These are phyloP conservation scores for Rhagonycha fulva DNA, from an alignment of 2,888 invertebrate species.

Conservation along the genomic window DNA sequence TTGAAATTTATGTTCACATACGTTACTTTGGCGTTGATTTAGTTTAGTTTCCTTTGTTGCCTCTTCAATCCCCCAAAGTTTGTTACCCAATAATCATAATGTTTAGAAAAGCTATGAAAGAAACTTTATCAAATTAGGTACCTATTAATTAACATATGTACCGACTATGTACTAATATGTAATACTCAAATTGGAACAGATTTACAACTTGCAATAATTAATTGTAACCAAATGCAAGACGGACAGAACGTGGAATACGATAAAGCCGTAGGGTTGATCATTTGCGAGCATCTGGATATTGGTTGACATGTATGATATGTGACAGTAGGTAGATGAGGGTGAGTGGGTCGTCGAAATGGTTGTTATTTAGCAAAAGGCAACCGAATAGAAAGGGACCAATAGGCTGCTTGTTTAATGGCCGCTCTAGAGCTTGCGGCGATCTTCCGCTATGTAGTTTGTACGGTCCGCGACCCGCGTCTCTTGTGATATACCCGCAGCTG, in stretches of 20 bases:
- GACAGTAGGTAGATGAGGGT: constrained; percentile 37
- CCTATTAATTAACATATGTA: background rate
- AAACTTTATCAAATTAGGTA: background rate
- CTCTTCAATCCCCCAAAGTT: background rate
- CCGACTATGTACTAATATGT: background rate
- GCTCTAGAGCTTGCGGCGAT: constrained; percentile 53
- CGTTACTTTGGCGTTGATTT: background rate
- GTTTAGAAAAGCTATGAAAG: background rate
- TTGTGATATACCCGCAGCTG: constrained; percentile 42
- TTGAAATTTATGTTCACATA: constrained; percentile 1
- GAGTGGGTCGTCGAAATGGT: constrained; percentile 30
- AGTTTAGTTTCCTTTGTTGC: background rate
- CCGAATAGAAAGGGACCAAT: constrained; percentile 24
- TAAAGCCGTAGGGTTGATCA: constrained; percentile 24
- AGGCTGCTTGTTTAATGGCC: constrained; percentile 56
- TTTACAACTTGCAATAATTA: constrained; percentile 16
- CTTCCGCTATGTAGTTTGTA: constrained; percentile 56
- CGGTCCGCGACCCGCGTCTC: constrained; percentile 52
- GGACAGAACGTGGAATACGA: constrained; percentile 9
- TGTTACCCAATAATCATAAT: background rate
- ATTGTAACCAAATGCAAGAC: constrained; percentile 20
- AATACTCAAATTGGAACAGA: background rate
- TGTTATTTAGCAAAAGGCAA: background rate
- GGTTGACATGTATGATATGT: constrained; percentile 37
- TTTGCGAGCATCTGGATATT: constrained; percentile 25